Conservation (phyloP, 2,888 invertebrate species). For the Platynereis dumerilii region DNA sequence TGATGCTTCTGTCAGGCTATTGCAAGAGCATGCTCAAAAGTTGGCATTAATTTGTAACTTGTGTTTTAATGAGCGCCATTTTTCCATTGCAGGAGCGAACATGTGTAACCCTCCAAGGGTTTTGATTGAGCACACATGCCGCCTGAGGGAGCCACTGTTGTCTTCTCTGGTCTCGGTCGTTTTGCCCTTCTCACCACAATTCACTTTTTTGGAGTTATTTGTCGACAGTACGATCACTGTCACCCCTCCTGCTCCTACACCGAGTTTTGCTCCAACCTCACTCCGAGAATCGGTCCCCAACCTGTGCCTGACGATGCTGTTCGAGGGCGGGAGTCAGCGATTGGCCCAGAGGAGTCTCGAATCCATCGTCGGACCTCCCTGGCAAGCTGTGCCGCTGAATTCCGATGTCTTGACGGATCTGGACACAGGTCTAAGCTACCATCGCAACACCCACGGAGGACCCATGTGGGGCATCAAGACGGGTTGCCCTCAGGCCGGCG, state of each 20-base stretch:
- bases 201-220: constrained; percentile 10
- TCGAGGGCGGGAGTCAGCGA: constrained; percentile 18
- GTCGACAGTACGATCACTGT: background rate
- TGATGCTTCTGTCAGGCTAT: too few species aligned
- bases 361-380: background rate
- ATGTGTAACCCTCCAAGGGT: constrained; percentile 15
- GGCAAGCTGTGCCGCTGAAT: constrained; percentile 6
- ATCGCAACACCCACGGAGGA: background rate
- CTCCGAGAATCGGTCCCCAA: background rate
- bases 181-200: constrained; percentile 16
- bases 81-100: constrained; percentile 1
- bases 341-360: constrained; percentile 9
- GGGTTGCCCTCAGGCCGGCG: constrained; percentile 18
- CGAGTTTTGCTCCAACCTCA: too few species aligned
- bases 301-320: constrained; percentile 8
- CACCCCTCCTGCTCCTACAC: background rate
- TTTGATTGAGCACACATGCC: constrained; percentile 1
- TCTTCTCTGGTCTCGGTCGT: constrained; percentile 1
- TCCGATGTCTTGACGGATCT: background rate
- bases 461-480: constrained; percentile 17
- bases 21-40: too few species aligned
- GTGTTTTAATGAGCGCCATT: too few species aligned
- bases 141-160: constrained; percentile 3
- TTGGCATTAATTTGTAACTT: too few species aligned
- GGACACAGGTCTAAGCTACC: background rate